Percentiles rank a stretch among this genome's conserved stretches.
Evolutionary conservation across 2,113 vertebrate species (phyloP).

Genomic region (Haliaeetus leucogaster): DNA sequence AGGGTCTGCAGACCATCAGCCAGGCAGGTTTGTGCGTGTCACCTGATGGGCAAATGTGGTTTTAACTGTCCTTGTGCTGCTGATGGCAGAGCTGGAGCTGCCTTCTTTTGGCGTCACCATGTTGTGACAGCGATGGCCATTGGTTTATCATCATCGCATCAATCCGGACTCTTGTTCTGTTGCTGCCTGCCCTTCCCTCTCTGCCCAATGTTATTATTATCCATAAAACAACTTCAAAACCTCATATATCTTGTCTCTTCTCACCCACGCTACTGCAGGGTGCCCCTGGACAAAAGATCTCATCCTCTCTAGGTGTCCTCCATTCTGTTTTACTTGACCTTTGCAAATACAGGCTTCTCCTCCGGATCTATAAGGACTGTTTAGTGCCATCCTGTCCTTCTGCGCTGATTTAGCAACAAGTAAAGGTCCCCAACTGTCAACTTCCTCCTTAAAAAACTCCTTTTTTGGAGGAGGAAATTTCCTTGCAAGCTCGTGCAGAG

Average conservation of each 20-base stretch:
- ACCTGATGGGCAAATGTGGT: fast-evolving
- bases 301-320: background rate
- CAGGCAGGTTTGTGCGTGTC: fast-evolving
- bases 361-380: fast-evolving
- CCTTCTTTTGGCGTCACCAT: fast-evolving
- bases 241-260: background rate
- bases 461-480: too few species aligned
- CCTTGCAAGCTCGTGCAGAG: background rate
- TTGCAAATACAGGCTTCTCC: background rate
- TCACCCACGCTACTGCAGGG: background rate
- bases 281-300: background rate
- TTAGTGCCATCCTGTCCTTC: background rate
- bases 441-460: background rate
- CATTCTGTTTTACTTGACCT: too few species aligned
- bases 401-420: too few species aligned
- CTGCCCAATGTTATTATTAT: background rate
- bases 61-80: background rate
- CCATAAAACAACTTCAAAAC: background rate
- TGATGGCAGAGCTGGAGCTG: background rate
- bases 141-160: fast-evolving
- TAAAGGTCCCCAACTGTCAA: fast-evolving
- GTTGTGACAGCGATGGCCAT: fast-evolving
- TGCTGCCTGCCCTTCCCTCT: background rate
- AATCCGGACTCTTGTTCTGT: fast-evolving
- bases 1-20: background rate